phyloP scores from a whole-genome alignment of 2,797 vertebrate species.

The Borostomias antarcticus region DNA sequence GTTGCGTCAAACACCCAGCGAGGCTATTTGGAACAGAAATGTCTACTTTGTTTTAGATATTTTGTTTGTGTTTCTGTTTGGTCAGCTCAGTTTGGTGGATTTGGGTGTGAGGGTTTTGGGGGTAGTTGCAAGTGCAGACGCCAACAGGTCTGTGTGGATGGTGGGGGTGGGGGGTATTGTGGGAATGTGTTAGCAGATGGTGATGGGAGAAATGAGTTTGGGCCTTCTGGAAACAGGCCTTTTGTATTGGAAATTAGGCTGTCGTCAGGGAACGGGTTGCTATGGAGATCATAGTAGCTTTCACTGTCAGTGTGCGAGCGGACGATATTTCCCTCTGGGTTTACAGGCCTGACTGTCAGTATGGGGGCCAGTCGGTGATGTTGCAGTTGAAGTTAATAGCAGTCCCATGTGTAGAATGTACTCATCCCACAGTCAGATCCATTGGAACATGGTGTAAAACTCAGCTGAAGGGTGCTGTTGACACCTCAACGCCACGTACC shows the following conservation, averaged over 20 bases:
- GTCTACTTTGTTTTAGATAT: neutral
- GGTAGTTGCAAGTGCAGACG: slow-evolving; percentile 9
- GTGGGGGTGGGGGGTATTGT: slow-evolving; percentile 17
- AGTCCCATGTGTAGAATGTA: too few relatives aligned
- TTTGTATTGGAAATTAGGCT: slow-evolving; percentile 47
- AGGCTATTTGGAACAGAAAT: neutral
- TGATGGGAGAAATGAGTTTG: slow-evolving; percentile 37
- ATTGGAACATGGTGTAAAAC: neutral
- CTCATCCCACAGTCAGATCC: neutral
- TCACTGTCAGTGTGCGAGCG: slow-evolving; percentile 27
- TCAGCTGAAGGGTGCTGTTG: slow-evolving; percentile 3
- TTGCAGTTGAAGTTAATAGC: neutral
- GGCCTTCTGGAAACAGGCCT: slow-evolving; percentile 35
- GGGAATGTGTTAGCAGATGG: slow-evolving; percentile 56
- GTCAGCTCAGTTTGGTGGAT: slow-evolving; percentile 4
- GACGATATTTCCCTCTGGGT: neutral
- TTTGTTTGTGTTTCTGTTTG: neutral
- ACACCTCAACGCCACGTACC: neutral
- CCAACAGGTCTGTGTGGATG: slow-evolving; percentile 42
- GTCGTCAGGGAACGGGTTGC: slow-evolving; percentile 10
- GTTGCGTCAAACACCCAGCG: neutral
- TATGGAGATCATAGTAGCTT: slow-evolving; percentile 15
- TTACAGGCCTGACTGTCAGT: neutral
- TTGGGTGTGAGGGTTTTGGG: slow-evolving; percentile 2
- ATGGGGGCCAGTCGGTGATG: neutral